phyloP scores from a whole-genome alignment of 1,140 invertebrate species.

The Heliconius congener region DNA sequence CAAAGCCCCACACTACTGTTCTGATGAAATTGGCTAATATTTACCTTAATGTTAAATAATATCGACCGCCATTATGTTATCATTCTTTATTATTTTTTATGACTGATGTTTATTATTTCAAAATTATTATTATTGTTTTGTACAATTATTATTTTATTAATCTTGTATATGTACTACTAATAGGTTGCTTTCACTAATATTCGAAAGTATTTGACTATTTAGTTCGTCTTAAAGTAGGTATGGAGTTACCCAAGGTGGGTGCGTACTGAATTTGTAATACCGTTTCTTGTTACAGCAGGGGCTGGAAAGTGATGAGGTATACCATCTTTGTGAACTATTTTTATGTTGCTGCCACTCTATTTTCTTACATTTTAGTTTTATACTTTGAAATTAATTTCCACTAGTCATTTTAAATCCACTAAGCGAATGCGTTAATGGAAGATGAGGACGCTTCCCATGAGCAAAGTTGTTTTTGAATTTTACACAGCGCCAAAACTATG shows the following conservation, averaged over 20 bases:
- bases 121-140: slow-evolving; percentile 49
- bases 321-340: slow-evolving; percentile 81
- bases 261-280: slow-evolving; percentile 80
- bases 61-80: slow-evolving; percentile 17
- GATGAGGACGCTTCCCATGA: slow-evolving; percentile 75
- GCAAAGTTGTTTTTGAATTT: slow-evolving; percentile 65
- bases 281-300: slow-evolving; percentile 89
- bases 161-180: slow-evolving; percentile 33
- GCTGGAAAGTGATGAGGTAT: slow-evolving; percentile 94
- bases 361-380: slow-evolving; percentile 76
- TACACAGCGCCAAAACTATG: slow-evolving; percentile 58
- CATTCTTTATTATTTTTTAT: slow-evolving; percentile 27
- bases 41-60: slow-evolving; percentile 22
- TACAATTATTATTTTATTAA: slow-evolving; percentile 33
- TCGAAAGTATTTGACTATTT: slow-evolving; percentile 40
- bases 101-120: slow-evolving; percentile 38
- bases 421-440: slow-evolving; percentile 77
- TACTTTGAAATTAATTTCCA: slow-evolving; percentile 74
- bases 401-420: slow-evolving; percentile 74
- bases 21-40: slow-evolving; percentile 45
- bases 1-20: slow-evolving; percentile 53
- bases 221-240: slow-evolving; percentile 51
- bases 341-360: slow-evolving; percentile 80
- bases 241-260: slow-evolving; percentile 74
- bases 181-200: slow-evolving; percentile 31